These are phyloP conservation scores for Cherax destructor DNA, from an alignment of 1,140 invertebrate genomes.

Conservation along the genomic window DNA sequence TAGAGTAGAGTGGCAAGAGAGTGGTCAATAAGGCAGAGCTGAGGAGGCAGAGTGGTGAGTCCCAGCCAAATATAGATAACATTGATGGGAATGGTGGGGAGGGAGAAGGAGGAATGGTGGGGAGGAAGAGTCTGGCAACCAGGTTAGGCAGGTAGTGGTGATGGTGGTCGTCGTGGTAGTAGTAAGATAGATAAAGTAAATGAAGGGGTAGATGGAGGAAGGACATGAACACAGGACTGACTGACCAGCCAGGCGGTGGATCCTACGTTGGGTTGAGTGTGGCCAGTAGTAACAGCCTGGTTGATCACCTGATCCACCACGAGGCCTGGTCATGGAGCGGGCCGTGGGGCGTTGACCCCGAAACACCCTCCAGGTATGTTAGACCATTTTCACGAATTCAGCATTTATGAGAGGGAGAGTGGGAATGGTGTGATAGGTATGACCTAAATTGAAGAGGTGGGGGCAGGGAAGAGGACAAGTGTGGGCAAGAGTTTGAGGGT, in stretches of 20 bases:
- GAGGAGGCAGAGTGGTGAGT: neutral
- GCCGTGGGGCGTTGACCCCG: too few relatives aligned
- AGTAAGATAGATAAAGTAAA: neutral
- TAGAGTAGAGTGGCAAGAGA: neutral
- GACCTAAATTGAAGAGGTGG: neutral
- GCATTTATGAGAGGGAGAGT: too few relatives aligned
- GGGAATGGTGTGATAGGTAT: neutral
- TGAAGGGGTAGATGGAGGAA: too few relatives aligned
- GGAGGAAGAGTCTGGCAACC: neutral
- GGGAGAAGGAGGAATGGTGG: neutral
- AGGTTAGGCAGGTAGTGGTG: neutral
- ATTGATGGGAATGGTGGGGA: slow-evolving; percentile 9
- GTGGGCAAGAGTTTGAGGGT: neutral
- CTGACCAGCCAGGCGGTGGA: too few relatives aligned
- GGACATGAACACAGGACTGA: too few relatives aligned
- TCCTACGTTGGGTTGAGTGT: too few relatives aligned
- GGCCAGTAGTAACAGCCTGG: too few relatives aligned
- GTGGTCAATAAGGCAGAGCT: slow-evolving; percentile 28
- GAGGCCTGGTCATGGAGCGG: too few relatives aligned
- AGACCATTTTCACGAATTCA: too few relatives aligned
- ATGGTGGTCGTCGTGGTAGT: too few relatives aligned
- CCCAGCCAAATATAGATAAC: slow-evolving; percentile 27
- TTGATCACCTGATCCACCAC: too few relatives aligned
- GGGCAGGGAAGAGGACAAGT: neutral
- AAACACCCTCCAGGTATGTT: too few relatives aligned